phyloP scores from a whole-genome alignment of 2,113 vertebrate genomes.

The Suncus etruscus region DNA sequence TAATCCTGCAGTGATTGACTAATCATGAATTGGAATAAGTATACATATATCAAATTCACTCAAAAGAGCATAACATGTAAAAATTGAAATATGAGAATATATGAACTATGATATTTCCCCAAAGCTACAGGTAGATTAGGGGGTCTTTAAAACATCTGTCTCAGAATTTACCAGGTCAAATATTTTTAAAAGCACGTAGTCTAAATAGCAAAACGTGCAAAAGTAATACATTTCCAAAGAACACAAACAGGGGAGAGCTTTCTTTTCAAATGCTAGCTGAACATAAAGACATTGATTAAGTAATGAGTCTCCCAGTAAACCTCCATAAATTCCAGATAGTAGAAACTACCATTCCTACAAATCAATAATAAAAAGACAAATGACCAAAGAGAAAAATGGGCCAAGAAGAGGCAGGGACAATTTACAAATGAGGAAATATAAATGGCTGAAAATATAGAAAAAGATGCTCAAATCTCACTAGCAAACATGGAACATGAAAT shows the following conservation, averaged over 20 bases:
- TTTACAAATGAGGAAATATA: slow-evolving; percentile 57
- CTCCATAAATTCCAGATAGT: slow-evolving; percentile 69
- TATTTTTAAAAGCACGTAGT: slow-evolving; percentile 54
- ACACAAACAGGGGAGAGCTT: slow-evolving; percentile 52
- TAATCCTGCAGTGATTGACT: background rate
- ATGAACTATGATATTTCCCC: background rate
- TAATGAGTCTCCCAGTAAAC: slow-evolving; percentile 73
- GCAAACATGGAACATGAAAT: slow-evolving; percentile 50
- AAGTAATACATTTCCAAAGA: slow-evolving; percentile 20
- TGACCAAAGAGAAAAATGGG: slow-evolving; percentile 60
- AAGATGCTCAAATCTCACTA: slow-evolving; percentile 23
- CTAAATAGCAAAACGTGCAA: slow-evolving; percentile 70
- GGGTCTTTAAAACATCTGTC: slow-evolving; percentile 20
- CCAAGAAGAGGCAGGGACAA: slow-evolving; percentile 38
- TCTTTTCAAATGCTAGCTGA: slow-evolving; percentile 46
- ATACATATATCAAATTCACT: background rate
- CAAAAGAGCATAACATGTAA: slow-evolving; percentile 16
- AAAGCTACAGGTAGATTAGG: background rate
- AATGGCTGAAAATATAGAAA: background rate
- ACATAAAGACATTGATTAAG: slow-evolving; percentile 76
- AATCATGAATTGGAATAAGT: background rate
- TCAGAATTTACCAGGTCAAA: slow-evolving; percentile 50
- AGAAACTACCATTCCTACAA: slow-evolving; percentile 71
- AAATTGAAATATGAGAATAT: background rate
- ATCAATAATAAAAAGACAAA: slow-evolving; percentile 80